Conservation (phyloP, 2,797 vertebrate genomes). For the Dendrocincla fuliginosa region DNA sequence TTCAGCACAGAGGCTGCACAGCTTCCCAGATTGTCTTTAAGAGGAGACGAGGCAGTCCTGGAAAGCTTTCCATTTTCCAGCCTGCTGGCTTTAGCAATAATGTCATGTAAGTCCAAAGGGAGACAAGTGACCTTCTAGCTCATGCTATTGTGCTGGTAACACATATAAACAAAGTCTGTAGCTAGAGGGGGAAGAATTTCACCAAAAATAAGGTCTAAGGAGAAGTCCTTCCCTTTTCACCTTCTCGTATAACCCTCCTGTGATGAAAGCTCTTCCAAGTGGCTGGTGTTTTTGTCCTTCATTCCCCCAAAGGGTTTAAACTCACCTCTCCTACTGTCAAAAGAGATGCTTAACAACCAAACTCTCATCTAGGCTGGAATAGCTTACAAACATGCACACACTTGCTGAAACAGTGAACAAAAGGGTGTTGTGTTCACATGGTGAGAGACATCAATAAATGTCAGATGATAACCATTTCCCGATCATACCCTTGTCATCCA, state of each 20-base stretch:
- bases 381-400: not conserved
- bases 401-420: not conserved
- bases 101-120: conserved; percentile 47
- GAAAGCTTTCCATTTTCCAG: conserved; percentile 58
- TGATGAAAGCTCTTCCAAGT: not conserved
- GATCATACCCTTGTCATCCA: not conserved
- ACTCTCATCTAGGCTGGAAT: not conserved
- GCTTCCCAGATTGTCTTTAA: conserved; percentile 2
- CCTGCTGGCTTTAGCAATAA: conserved; percentile 43
- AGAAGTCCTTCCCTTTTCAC: not conserved
- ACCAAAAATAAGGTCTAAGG: not conserved
- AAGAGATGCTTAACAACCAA: not conserved
- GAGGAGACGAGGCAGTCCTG: not conserved
- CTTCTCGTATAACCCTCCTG: not conserved
- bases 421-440: not conserved
- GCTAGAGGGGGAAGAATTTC: not conserved
- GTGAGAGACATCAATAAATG: not conserved
- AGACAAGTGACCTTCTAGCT: conserved; percentile 61
- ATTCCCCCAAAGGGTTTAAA: not conserved
- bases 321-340: not conserved
- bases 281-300: not conserved
- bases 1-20: not conserved
- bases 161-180: conserved; percentile 44
- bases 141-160: conserved; percentile 45
- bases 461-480: not conserved